Evolutionary conservation across 2,797 vertebrate genomes (phyloP), one percentile per base, ranked within the genome.

Genomic region (Menidia menidia): DNA sequence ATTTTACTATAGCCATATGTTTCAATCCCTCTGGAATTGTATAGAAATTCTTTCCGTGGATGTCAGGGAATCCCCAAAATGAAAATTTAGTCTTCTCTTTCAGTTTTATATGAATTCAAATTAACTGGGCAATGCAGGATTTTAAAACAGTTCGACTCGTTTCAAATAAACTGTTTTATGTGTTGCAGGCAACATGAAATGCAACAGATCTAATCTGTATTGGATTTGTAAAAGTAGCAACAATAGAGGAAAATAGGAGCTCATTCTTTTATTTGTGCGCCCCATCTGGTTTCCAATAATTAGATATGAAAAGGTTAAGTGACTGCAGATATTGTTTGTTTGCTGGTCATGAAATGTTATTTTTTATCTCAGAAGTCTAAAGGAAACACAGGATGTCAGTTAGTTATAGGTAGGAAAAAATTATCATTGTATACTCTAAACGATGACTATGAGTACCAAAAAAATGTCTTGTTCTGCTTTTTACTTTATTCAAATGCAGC

Each of bases 331-430:
- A 56, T 39, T 42, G 50, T 41, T 44, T 12, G 2, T 44, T n/a
- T 15, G n/a, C 2, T 16, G 50, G 11, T 48, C 6, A 68, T 53
- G 25, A 56, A 5, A 18, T 25, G 43, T 25, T 33, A 11, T 25
- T 59, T 25, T 25, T 12, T 42, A 42, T 25, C 11, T 18, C 9
- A 9, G 18, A 12, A 50, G 6, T 32, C 15, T 33, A 14, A 35
- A 53, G 31, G 30, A 50, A 39, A 2, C 15, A 16, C 30, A 51
- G 43, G 3, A 60, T 54, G 10, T 19, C 50, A 75, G 51, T 62
- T 59, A 69, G 19, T 53, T 4, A 15, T 64, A 25, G n/a, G 33
- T 33, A 42, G 42, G 39, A 3, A 18, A 30, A 42, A 13, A 25
- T 25, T 25, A 25, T 25, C 25, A 25, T 25, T 25, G 25, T 2